Conservation (phyloP, 1,140 invertebrate genomes). For the Lucilia cuprina region DNA sequence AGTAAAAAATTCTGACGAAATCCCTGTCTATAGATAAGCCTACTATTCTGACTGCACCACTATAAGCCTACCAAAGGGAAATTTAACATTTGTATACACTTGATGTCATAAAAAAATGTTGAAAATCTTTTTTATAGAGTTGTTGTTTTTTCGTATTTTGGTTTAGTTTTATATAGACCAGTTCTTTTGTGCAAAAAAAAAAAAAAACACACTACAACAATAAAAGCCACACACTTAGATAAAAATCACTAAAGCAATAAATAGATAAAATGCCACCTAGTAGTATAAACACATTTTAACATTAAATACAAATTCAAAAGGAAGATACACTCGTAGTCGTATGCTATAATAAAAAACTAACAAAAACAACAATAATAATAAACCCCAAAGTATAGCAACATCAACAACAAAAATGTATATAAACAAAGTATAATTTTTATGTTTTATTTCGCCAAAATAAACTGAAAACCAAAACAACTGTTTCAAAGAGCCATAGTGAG, state of each 20-base stretch:
- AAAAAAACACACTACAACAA: not conserved
- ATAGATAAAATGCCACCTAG: conserved; percentile 39
- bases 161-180: not conserved
- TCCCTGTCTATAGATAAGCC: conserved; percentile 24
- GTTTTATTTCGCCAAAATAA: conserved; percentile 21
- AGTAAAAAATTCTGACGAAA: conserved; percentile 29
- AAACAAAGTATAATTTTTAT: conserved; percentile 19
- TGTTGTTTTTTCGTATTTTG: not conserved
- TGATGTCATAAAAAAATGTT: conserved; percentile 39
- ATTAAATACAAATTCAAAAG: not conserved
- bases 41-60: not conserved
- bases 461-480: conserved; percentile 2
- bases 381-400: not conserved
- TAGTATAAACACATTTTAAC: conserved; percentile 6
- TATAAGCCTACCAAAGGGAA: not conserved
- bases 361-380: not conserved
- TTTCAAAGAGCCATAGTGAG: not conserved
- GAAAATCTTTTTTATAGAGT: not conserved
- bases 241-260: conserved; percentile 49
- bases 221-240: conserved; percentile 57
- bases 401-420: not conserved
- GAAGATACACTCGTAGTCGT: not conserved
- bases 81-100: conserved; percentile 16
- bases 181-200: conserved; percentile 30
- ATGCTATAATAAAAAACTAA: not conserved